These are phyloP conservation scores for Saccostrea glomerata DNA, from an alignment of 1,140 invertebrate genomes.

Conservation along the genomic window DNA sequence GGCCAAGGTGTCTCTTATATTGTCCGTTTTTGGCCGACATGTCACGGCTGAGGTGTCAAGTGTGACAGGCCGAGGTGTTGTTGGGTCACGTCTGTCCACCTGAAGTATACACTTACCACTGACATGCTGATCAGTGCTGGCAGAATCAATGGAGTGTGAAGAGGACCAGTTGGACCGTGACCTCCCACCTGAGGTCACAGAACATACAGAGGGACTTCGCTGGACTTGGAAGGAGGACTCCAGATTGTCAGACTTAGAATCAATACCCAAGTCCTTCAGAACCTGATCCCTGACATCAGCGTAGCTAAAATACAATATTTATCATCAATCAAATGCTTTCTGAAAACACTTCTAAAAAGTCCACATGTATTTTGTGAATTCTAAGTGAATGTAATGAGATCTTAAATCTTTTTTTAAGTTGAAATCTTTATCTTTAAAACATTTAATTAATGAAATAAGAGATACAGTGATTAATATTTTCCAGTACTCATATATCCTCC, in stretches of 20 bases:
- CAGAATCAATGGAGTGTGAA: slow-evolving; percentile 46
- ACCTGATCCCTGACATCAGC: slow-evolving; percentile 67
- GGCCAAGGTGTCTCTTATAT: too few relatives aligned
- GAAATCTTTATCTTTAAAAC: too few relatives aligned
- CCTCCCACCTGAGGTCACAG: slow-evolving; percentile 59
- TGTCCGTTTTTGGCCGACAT: too few relatives aligned
- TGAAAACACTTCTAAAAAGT: background rate
- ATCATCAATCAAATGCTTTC: background rate
- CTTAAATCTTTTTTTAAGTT: too few relatives aligned
- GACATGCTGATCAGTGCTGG: slow-evolving; percentile 11
- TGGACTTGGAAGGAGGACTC: background rate
- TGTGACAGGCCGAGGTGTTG: background rate
- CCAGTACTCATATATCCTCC: background rate
- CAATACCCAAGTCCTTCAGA: slow-evolving; percentile 65
- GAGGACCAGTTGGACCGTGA: slow-evolving; percentile 48
- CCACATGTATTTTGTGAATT: too few relatives aligned
- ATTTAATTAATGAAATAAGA: too few relatives aligned
- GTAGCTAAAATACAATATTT: slow-evolving; percentile 61
- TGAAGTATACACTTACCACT: slow-evolving; percentile 8
- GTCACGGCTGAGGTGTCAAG: too few relatives aligned
- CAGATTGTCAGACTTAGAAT: slow-evolving; percentile 26
- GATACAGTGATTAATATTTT: too few relatives aligned
- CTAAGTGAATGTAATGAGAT: too few relatives aligned
- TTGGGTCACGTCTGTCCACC: background rate
- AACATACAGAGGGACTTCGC: slow-evolving; percentile 60